phyloP scores from a whole-genome alignment of 2,113 vertebrate species.

The Eulemur macaco region DNA sequence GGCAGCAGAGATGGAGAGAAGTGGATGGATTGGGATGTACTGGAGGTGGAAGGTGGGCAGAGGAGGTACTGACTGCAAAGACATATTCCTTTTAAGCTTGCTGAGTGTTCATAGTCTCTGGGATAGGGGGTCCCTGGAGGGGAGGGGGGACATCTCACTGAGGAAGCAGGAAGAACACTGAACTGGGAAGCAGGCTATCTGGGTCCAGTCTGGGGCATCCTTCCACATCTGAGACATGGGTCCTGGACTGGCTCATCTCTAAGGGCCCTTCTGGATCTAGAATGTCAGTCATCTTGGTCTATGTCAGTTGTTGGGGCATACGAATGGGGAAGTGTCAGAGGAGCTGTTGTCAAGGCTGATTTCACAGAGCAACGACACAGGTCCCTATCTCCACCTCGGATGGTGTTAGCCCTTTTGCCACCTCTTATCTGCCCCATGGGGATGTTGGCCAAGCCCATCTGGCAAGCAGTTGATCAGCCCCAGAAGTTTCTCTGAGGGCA shows the following conservation, averaged over 20 bases:
- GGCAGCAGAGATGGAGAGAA: neutral
- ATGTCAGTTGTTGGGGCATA: neutral
- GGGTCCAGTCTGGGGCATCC: no score
- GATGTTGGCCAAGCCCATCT: conserved; percentile 3
- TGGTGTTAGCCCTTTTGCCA: neutral
- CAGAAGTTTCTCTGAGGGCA: neutral
- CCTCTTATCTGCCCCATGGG: conserved; percentile 21
- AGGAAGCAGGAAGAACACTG: neutral
- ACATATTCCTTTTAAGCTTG: neutral
- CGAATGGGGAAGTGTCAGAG: neutral
- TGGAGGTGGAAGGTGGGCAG: neutral
- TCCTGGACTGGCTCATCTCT: neutral
- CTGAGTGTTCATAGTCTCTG: neutral
- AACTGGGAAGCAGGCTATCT: neutral
- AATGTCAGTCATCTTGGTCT: neutral
- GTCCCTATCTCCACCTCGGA: neutral
- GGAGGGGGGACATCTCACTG: rapidly evolving
- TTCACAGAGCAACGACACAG: conserved; percentile 21
- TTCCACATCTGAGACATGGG: neutral
- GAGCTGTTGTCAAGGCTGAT: neutral
- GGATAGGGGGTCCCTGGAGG: neutral
- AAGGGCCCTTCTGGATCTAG: neutral
- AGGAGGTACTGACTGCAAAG: neutral
- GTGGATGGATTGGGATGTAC: no score
- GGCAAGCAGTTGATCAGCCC: neutral